Percentiles rank a stretch among this genome's conserved stretches.
These are phyloP conservation scores for Phyllostomus discolor DNA, from an alignment of 2,113 vertebrate species.

Conservation along the genomic window DNA sequence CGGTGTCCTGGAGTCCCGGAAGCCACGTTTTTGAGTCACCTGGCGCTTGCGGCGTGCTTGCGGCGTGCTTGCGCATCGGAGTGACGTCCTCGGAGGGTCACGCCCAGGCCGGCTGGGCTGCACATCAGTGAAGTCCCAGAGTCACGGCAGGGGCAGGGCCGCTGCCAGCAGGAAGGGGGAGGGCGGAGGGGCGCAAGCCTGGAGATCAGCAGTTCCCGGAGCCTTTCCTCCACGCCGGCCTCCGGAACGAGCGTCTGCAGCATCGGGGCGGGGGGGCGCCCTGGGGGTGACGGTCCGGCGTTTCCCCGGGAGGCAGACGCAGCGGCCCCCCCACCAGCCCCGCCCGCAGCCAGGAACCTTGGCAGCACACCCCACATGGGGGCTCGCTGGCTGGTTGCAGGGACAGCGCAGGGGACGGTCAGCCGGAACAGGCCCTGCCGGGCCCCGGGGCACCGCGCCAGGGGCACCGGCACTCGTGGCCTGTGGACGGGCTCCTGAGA, in stretches of 20 bases:
- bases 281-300: background rate
- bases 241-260: too few relatives aligned
- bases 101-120: too few relatives aligned
- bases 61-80: too few relatives aligned
- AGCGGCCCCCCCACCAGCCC: rapidly evolving
- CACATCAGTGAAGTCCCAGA: rapidly evolving
- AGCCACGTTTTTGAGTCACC: background rate
- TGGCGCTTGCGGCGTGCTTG: too few relatives aligned
- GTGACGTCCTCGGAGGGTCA: rapidly evolving
- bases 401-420: too few relatives aligned
- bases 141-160: rapidly evolving
- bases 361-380: background rate
- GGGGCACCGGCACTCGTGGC: rapidly evolving
- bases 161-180: rapidly evolving
- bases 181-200: rapidly evolving
- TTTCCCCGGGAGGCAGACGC: background rate
- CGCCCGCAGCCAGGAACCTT: background rate
- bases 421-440: rapidly evolving
- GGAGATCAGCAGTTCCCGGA: too few relatives aligned
- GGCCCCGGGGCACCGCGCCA: rapidly evolving
- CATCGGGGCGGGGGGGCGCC: rapidly evolving
- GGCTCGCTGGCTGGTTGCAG: background rate
- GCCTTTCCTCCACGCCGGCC: rapidly evolving
- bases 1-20: rapidly evolving
- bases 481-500: rapidly evolving